Evolutionary conservation across 2,113 vertebrate genomes (phyloP), one percentile per base, ranked within the genome.

Genomic region (Pygoscelis adeliae): DNA sequence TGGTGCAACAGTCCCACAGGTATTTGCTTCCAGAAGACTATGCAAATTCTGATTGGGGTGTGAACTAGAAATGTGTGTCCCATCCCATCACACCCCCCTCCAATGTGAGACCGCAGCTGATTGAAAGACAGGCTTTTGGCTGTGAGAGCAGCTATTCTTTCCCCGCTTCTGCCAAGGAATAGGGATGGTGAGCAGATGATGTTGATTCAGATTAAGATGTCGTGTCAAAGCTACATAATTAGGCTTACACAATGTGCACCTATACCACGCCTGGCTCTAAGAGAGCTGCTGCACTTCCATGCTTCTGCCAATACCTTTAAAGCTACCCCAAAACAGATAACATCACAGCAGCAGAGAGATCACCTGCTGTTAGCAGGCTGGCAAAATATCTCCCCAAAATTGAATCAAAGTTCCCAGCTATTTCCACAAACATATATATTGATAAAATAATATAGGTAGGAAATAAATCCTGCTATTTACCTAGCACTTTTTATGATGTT

Each of bases 401-500:
- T 5, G 38, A 87, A 32, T 6, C 18, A 15, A 34, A 82, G 10
- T 11, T 55, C 13, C 42, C 82, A 93, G 58, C 53, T 47, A 20
- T 32, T 65, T 67, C 87, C 91, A 86, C 36, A 74, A 71, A 58
- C 9, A 6, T 0, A 46, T 8, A n/a, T 6, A 73, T 8, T 52
- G 63, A 76, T 67, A n/a, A 89, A 59, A 46, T 9, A 3, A 81
- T 21, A 58, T 2, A 50, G 27, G 34, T 40, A 93, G 70, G 91
- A 85, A 95, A 73, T 50, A 86, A 88, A 93, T 67, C 92, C 92
- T 87, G 70, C 70, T 73, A 13, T 61, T 94, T 65, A 92, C 69
- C 89, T 15, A 42, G n/a, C 50, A 53, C 38, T 70, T 91, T 76
- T 85, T 87, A 50, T 2, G 42, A 88, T 70, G 84, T 50, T 83